These are phyloP conservation scores for Dermolepida albohirtum DNA, from an alignment of 2,888 invertebrate species.

Conservation along the genomic window DNA sequence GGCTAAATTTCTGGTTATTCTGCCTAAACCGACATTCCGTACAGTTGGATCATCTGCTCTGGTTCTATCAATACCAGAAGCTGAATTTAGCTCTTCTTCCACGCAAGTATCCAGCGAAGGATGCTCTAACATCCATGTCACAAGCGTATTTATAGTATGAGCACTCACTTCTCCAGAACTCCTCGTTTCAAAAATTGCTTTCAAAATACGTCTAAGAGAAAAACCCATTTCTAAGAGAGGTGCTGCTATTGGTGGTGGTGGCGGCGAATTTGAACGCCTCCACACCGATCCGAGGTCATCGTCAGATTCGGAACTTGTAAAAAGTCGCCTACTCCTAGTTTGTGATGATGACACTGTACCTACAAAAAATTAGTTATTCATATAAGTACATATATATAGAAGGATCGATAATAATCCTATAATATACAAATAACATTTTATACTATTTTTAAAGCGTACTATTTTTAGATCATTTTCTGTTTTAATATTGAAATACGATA, in stretches of 20 bases:
- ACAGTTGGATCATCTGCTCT: slow-evolving; percentile 25
- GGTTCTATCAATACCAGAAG: neutral
- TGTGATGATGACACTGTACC: slow-evolving; percentile 10
- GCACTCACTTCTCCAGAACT: slow-evolving; percentile 59
- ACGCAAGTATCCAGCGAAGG: slow-evolving; percentile 54
- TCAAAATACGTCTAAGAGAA: slow-evolving; percentile 68
- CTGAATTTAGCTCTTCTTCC: slow-evolving; percentile 41
- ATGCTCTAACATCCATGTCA: slow-evolving; percentile 76
- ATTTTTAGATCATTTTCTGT: too few relatives aligned
- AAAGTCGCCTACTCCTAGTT: slow-evolving; percentile 44
- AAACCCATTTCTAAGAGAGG: slow-evolving; percentile 75
- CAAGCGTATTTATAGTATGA: slow-evolving; percentile 70
- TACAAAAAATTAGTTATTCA: neutral
- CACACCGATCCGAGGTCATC: slow-evolving; percentile 51
- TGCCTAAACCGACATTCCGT: slow-evolving; percentile 20
- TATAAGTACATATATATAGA: neutral
- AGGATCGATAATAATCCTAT: too few relatives aligned
- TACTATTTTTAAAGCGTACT: too few relatives aligned
- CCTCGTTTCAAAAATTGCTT: slow-evolving; percentile 69
- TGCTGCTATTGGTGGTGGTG: slow-evolving; percentile 67
- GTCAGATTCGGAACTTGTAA: slow-evolving; percentile 53
- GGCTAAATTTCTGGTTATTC: slow-evolving; percentile 38
- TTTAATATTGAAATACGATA: too few relatives aligned
- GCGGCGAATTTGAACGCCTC: slow-evolving; percentile 55
- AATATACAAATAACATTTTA: too few relatives aligned